phyloP scores from a whole-genome alignment of 2,797 vertebrate genomes.

The Bryconaethiops microstoma region DNA sequence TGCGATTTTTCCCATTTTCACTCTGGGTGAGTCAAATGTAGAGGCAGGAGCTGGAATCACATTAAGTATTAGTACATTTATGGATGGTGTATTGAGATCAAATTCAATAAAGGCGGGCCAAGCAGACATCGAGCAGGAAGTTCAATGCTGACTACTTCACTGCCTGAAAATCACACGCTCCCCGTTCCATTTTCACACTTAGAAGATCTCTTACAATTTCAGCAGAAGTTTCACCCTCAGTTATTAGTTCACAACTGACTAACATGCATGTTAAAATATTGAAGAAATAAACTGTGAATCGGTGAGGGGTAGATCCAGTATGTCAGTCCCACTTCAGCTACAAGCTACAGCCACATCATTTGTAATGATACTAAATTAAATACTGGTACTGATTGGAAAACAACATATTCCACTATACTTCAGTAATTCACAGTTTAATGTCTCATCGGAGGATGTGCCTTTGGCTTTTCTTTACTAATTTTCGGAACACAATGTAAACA shows the following conservation, averaged over 20 bases:
- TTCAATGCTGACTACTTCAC: not conserved
- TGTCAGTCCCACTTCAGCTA: too few relatives aligned
- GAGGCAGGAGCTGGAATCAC: constrained; percentile 44
- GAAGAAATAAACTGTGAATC: not conserved
- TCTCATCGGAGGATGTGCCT: not conserved
- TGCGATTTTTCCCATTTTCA: constrained; percentile 10
- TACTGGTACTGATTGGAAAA: not conserved
- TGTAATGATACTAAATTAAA: not conserved
- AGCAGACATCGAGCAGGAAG: not conserved
- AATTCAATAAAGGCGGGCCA: constrained; percentile 7
- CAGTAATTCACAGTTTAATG: not conserved
- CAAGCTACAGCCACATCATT: not conserved
- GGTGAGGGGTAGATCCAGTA: constrained; percentile 3
- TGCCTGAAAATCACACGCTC: not conserved
- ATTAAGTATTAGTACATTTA: constrained; percentile 5
- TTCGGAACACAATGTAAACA: not conserved
- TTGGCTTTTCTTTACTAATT: not conserved
- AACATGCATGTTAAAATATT: not conserved
- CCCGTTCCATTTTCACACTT: not conserved
- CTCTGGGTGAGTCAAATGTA: constrained; percentile 36
- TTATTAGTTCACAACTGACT: not conserved
- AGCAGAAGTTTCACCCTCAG: not conserved
- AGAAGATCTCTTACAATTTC: not conserved
- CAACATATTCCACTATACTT: not conserved
- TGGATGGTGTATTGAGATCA: constrained; percentile 4